These are phyloP conservation scores for Cylindroiulus punctatus DNA, from an alignment of 2,888 invertebrate genomes.

Conservation along the genomic window DNA sequence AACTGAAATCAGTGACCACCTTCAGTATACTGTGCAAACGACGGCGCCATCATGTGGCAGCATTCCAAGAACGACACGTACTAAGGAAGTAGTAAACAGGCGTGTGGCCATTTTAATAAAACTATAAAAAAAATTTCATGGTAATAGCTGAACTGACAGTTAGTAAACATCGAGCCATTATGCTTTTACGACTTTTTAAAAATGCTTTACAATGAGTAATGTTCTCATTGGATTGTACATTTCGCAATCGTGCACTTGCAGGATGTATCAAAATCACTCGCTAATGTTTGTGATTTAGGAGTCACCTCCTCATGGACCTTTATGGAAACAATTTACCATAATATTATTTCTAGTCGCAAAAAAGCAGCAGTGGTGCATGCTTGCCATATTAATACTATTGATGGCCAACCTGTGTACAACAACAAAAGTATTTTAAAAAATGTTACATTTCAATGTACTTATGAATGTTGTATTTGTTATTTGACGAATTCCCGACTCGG, in stretches of 20 bases:
- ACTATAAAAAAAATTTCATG: not conserved
- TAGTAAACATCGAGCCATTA: constrained; percentile 16
- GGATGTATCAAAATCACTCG: not conserved
- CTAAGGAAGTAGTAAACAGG: not conserved
- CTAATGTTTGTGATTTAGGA: not conserved
- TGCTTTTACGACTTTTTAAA: not conserved
- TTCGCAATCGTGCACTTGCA: not conserved
- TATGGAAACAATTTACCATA: too few relatives aligned
- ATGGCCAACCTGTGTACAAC: too few relatives aligned
- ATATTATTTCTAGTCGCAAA: too few relatives aligned
- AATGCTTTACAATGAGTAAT: not conserved
- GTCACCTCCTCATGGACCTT: not conserved
- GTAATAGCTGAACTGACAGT: constrained; percentile 7
- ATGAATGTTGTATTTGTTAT: too few relatives aligned
- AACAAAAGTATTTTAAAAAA: too few relatives aligned
- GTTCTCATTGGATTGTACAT: not conserved
- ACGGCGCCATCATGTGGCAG: not conserved
- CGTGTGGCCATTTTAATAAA: constrained; percentile 12
- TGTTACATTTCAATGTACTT: too few relatives aligned
- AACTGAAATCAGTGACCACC: too few relatives aligned
- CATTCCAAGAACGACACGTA: not conserved
- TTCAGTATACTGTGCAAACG: not conserved
- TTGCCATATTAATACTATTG: too few relatives aligned
- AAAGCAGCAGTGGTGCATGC: too few relatives aligned
- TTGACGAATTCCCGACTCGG: too few relatives aligned